Percentiles rank a stretch among this genome's conserved stretches.
phyloP scores from a whole-genome alignment of 2,113 vertebrate species.

The Triplophysa tibetana region DNA sequence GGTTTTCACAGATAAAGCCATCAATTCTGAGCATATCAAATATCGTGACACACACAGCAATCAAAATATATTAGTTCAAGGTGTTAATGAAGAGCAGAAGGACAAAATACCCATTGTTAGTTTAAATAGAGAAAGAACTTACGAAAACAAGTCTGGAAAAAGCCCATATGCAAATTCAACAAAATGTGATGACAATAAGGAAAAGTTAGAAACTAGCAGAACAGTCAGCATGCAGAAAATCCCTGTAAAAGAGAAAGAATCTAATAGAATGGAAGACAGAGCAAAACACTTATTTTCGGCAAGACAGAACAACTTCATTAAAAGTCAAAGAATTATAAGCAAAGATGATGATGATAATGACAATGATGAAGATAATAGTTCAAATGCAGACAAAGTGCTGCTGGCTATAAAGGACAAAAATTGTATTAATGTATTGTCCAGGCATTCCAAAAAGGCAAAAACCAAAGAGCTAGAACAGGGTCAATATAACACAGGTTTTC shows the following conservation, averaged over 20 bases:
- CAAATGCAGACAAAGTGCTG: constrained; percentile 41
- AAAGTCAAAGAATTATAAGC: constrained; percentile 66
- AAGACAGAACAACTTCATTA: constrained; percentile 75
- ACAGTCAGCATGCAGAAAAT: constrained; percentile 12
- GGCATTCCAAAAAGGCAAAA: not conserved
- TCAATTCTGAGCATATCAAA: constrained; percentile 48
- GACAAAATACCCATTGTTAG: constrained; percentile 10
- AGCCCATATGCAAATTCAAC: not conserved
- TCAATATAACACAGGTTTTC: constrained; percentile 61
- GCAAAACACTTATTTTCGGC: constrained; percentile 70
- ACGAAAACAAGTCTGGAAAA: constrained; percentile 1
- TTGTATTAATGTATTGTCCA: not conserved
- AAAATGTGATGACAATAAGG: constrained; percentile 57
- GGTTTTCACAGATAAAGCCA: constrained; percentile 4
- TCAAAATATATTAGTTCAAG: constrained; percentile 43
- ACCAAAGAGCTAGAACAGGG: constrained; percentile 52
- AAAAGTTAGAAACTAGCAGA: not conserved
- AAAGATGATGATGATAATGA: constrained; percentile 40
- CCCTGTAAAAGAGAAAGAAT: constrained; percentile 15
- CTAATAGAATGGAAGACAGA: constrained; percentile 38
- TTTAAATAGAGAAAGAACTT: not conserved
- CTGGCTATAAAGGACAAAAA: constrained; percentile 43
- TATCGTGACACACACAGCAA: constrained; percentile 44
- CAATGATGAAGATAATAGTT: constrained; percentile 33
- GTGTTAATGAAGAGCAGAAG: constrained; percentile 37